Base-by-base conservation (phyloP, 2,113 vertebrate genomes). In the Etheostoma spectabile region DNA sequence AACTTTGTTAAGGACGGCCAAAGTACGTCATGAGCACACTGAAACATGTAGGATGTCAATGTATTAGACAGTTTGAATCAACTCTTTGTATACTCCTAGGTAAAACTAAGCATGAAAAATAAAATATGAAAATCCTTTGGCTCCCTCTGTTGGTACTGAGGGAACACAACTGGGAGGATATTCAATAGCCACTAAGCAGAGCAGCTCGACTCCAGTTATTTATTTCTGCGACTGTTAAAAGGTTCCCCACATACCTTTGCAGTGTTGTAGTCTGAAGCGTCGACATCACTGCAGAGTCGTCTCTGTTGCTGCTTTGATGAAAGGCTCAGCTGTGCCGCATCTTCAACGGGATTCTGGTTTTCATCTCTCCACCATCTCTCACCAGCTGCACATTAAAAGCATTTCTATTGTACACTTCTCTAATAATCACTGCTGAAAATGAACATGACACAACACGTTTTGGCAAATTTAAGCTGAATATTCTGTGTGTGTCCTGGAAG, bases 211-310 rank as follows among this genome's bases (percentile, higher is more conserved):
- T n/a, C 5, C 46, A 10, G 38, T 42, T 42, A 56, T 1, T 46
- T 69, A 42, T 51, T 55, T 12, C 15, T 55, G 22, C 13, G 13
- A 48, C n/a, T 33, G 24, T 55, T 6, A 2, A 60, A 67, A 57
- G 1, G 15, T 61, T n/a, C 59, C n/a, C 45, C 0, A 93, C 95
- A 90, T 82, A 97, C 97, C 77, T 97, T 95, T 38, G 94, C 90
- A n/a, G 89, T 75, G 1, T 91, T 93, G 84, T 93, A 93, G 65
- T 92, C 93, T 60, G 94, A 94, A 53, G 90, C 93, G 0, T 95
- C 95, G 67, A 84, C 92, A 80, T 95, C 93, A 65, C 90, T 79
- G 30, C 92, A 84, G 78, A 88, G 93, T 22, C 82, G 93, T 1
- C 90, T 94, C 71, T 94, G 74, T 8, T 69, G 92, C 33, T 92